A percentile compares a stretch with the other conserved stretches of the same genome.
These are phyloP conservation scores for Hydriomena furcata DNA, from an alignment of 2,888 invertebrate genomes.

Conservation along the genomic window DNA sequence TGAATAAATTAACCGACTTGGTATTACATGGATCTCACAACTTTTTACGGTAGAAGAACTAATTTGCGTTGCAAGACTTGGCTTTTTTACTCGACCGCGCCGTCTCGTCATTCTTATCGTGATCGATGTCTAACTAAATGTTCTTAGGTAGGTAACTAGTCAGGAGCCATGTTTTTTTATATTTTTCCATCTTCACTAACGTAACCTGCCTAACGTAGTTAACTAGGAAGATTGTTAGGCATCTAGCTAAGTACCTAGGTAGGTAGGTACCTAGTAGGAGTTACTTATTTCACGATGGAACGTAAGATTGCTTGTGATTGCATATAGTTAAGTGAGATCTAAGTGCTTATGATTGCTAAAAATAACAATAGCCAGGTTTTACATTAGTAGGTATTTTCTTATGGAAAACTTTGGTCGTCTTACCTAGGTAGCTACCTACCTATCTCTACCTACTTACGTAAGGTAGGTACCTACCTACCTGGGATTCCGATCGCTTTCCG, in stretches of 20 bases:
- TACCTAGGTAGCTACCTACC: neutral
- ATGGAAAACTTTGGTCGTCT: neutral
- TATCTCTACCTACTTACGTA: neutral
- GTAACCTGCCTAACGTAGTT: neutral
- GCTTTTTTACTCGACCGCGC: no score
- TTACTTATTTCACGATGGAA: neutral
- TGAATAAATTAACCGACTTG: no score
- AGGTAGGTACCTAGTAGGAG: neutral
- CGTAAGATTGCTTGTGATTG: constrained; percentile 7
- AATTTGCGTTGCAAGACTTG: no score
- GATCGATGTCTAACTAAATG: no score
- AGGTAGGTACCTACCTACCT: neutral
- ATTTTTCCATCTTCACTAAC: no score
- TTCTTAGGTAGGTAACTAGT: no score
- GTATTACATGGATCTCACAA: no score
- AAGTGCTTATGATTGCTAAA: constrained; percentile 16
- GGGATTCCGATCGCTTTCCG: no score
- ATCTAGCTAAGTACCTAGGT: neutral
- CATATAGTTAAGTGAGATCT: no score
- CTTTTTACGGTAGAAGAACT: no score
- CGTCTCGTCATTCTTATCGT: no score
- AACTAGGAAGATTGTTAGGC: neutral
- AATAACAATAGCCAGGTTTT: neutral
- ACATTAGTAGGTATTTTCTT: neutral
- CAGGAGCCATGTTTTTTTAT: no score